Evolutionary conservation across 2,888 invertebrate genomes (phyloP).

Genomic region (Apeira syringaria): DNA sequence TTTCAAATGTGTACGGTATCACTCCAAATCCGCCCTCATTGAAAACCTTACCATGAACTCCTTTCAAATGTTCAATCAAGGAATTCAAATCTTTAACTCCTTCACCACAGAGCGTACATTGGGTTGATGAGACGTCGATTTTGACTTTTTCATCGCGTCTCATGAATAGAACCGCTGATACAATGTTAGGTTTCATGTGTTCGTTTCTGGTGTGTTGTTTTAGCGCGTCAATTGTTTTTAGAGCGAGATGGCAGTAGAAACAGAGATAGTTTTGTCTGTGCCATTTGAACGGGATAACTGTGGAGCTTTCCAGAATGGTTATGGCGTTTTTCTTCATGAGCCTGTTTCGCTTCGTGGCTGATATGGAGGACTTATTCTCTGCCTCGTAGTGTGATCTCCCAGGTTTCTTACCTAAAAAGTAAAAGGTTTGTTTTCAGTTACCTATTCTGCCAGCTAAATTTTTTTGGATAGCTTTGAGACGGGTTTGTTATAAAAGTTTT

Average conservation of each 20-base stretch:
- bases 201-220: slow-evolving; percentile 63
- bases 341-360: slow-evolving; percentile 64
- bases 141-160: slow-evolving; percentile 71
- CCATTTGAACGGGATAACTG: slow-evolving; percentile 71
- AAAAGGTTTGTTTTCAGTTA: slow-evolving; percentile 13
- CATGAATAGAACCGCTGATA: slow-evolving; percentile 61
- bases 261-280: slow-evolving; percentile 70
- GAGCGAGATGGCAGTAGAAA: slow-evolving; percentile 67
- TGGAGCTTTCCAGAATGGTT: slow-evolving; percentile 59
- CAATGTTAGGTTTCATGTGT: slow-evolving; percentile 53
- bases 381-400: slow-evolving; percentile 35
- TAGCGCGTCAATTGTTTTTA: slow-evolving; percentile 52
- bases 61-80: slow-evolving; percentile 54
- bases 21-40: slow-evolving; percentile 57
- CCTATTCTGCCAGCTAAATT: background rate
- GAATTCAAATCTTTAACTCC: slow-evolving; percentile 38
- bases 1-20: slow-evolving; percentile 58
- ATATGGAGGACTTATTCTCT: slow-evolving; percentile 55
- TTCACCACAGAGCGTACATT: slow-evolving; percentile 50
- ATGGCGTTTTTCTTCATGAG: slow-evolving; percentile 69
- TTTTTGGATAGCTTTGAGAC: background rate
- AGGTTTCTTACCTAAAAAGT: slow-evolving; percentile 58
- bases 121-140: slow-evolving; percentile 56
- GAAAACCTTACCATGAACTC: slow-evolving; percentile 46
- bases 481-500: background rate